Evolutionary conservation across 2,888 invertebrate species (phyloP).

Genomic region (Alentia gelatinosa): DNA sequence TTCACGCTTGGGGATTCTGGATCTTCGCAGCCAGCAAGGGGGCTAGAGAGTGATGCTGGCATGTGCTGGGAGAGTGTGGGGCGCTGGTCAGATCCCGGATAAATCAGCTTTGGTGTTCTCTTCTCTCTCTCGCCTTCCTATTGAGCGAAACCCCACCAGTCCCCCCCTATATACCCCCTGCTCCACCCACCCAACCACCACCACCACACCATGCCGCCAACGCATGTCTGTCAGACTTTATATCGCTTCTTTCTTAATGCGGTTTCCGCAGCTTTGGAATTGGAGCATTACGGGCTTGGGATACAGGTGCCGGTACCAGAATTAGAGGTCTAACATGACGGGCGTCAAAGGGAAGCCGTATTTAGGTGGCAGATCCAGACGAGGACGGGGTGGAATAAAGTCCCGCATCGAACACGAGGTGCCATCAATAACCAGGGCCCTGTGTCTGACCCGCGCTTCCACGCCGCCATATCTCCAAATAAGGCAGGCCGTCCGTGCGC

Average conservation of each 20-base stretch:
- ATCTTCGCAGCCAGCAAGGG: not conserved
- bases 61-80: not conserved
- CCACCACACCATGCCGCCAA: not conserved
- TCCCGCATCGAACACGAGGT: not conserved
- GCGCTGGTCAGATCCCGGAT: not conserved
- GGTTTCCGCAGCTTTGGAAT: not conserved
- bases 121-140: not conserved
- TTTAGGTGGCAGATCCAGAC: not conserved
- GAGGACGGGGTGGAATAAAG: not conserved
- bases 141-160: not conserved
- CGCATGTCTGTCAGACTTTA: not conserved
- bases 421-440: not conserved
- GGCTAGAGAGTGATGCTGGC: not conserved
- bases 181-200: not conserved
- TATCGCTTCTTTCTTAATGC: conserved; percentile 1
- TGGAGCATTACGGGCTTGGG: not conserved
- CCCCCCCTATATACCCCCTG: not conserved
- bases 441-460: too few relatives aligned
- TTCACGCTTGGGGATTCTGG: too few relatives aligned
- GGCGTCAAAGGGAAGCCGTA: not conserved
- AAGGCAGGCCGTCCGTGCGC: too few relatives aligned
- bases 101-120: not conserved
- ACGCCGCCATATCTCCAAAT: too few relatives aligned
- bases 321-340: not conserved
- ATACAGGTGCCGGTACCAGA: conserved; percentile 1